Evolutionary conservation across 2,888 invertebrate species (phyloP).

Genomic region (Nephrotoma flavescens): DNA sequence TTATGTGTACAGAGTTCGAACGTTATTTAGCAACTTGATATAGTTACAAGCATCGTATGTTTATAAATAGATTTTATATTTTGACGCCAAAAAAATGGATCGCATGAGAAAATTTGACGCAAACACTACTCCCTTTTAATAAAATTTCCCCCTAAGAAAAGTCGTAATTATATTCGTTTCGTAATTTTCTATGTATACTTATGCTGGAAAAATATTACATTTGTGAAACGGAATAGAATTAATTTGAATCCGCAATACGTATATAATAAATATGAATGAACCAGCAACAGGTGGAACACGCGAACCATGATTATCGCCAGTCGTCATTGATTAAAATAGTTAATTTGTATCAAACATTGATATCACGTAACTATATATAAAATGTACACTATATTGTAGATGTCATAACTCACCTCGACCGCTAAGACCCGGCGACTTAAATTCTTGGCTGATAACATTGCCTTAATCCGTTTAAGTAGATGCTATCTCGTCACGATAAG

Average conservation of each 20-base stretch:
- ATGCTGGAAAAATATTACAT: not conserved
- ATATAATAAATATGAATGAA: not conserved
- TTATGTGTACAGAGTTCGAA: too few species aligned
- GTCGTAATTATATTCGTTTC: too few species aligned
- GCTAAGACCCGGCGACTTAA: not conserved
- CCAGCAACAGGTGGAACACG: not conserved
- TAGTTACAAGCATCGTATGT: too few species aligned
- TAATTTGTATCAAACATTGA: not conserved
- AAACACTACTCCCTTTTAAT: not conserved
- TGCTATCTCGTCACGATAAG: not conserved
- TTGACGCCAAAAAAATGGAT: too few species aligned
- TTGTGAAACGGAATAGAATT: not conserved
- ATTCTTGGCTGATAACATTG: not conserved
- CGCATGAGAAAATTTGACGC: too few species aligned
- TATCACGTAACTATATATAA: not conserved
- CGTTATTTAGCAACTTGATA: too few species aligned
- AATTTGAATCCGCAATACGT: not conserved
- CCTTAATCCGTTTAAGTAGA: not conserved
- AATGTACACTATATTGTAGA: not conserved
- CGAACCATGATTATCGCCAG: not conserved
- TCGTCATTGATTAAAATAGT: not conserved
- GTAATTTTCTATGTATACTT: too few species aligned
- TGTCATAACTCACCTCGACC: too few species aligned
- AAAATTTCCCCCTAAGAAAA: not conserved
- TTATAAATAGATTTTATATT: too few species aligned